Evolutionary conservation across 2,888 invertebrate species (phyloP).

Genomic region (Timandra comae): DNA sequence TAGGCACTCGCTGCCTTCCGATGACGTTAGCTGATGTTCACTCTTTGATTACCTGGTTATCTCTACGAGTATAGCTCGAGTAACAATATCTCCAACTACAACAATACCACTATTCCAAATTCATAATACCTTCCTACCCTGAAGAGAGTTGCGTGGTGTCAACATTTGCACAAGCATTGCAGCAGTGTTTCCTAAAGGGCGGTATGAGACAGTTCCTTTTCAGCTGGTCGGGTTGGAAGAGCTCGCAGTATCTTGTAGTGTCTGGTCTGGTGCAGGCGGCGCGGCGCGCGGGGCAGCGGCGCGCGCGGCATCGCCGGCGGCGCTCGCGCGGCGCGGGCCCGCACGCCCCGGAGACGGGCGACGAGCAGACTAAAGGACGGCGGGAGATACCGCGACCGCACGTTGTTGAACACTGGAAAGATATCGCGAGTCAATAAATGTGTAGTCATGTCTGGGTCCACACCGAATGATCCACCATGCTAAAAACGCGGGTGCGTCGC

Average conservation of each 20-base stretch:
- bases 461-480: too few species aligned
- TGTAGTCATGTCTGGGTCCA: too few species aligned
- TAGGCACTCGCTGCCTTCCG: too few species aligned
- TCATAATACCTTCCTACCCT: too few species aligned
- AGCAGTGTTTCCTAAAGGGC: conserved; percentile 77
- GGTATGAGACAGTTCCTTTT: conserved; percentile 75
- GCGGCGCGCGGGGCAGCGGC: conserved; percentile 33
- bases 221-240: conserved; percentile 52
- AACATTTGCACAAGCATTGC: conserved; percentile 78
- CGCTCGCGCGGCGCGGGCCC: conserved; percentile 72
- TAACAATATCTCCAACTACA: too few species aligned
- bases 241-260: conserved; percentile 66
- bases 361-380: conserved; percentile 72
- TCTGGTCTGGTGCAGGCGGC: conserved; percentile 46
- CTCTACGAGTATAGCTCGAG: too few species aligned
- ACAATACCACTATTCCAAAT: too few species aligned
- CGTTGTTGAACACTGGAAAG: conserved; percentile 77
- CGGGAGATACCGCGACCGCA: conserved; percentile 78
- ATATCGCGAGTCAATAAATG: too few species aligned
- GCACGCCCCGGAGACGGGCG: conserved; percentile 72
- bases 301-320: conserved; percentile 70
- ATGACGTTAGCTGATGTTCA: too few species aligned
- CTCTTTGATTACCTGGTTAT: too few species aligned
- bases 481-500: too few species aligned
- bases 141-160: too few species aligned